Percentiles rank a stretch among this genome's conserved stretches.
Evolutionary conservation across 2,797 vertebrate genomes (phyloP).

Genomic region (Phoeniculus purpureus): DNA sequence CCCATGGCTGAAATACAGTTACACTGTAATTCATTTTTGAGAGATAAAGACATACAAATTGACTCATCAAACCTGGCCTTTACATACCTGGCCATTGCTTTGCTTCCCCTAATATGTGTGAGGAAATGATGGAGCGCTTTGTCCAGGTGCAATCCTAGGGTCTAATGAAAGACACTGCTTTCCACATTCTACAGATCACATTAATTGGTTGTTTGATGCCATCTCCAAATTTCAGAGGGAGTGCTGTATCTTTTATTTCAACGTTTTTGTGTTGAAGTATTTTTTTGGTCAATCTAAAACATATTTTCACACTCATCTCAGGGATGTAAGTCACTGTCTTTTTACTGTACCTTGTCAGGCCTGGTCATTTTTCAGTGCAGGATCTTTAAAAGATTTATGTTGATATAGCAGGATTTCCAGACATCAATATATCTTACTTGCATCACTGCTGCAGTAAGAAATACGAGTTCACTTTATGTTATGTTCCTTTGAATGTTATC

Average conservation of each 20-base stretch:
- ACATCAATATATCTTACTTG: neutral
- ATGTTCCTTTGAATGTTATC: neutral
- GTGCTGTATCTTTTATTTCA: neutral
- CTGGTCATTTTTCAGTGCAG: neutral
- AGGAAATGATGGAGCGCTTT: neutral
- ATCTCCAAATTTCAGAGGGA: neutral
- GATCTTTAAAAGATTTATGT: neutral
- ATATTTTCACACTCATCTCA: neutral
- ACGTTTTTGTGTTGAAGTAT: neutral
- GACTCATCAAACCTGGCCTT: neutral
- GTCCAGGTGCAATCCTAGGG: neutral
- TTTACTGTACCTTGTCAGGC: neutral
- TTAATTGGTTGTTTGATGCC: neutral
- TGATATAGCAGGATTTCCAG: too few relatives aligned
- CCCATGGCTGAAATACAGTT: neutral
- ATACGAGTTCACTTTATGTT: neutral
- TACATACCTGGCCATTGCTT: neutral
- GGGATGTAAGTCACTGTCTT: neutral
- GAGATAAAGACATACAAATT: neutral
- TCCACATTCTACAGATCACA: neutral
- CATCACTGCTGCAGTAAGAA: neutral
- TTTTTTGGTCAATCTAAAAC: neutral
- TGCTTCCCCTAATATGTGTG: accelerated
- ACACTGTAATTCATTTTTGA: neutral
- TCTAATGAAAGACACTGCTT: neutral